phyloP scores from a whole-genome alignment of 2,113 vertebrate species.

The Labeo catla region DNA sequence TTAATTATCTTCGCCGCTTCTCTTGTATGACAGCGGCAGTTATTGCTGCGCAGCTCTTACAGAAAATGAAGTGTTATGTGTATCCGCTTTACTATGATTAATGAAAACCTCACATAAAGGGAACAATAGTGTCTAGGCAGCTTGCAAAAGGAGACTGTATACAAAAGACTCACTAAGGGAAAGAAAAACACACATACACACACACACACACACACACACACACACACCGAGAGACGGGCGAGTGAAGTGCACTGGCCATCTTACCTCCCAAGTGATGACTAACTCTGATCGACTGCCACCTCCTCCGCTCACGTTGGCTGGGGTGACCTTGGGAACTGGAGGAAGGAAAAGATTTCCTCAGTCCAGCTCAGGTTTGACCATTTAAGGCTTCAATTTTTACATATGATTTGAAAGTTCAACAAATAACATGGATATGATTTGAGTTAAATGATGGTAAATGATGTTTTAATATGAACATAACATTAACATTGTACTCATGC shows the following conservation, averaged over 20 bases:
- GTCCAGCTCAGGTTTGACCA: constrained; percentile 3
- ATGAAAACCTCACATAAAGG: constrained; percentile 28
- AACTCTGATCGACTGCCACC: constrained; percentile 96
- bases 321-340: constrained; percentile 93
- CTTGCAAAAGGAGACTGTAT: constrained; percentile 30
- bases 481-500: no score
- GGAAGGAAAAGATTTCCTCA: constrained; percentile 36
- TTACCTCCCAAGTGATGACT: constrained; percentile 99
- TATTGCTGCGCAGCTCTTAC: constrained; percentile 23
- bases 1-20: constrained; percentile 28
- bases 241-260: constrained; percentile 51
- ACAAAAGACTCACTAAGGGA: constrained; percentile 20
- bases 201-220: constrained; percentile 11
- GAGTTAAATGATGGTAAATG: background rate
- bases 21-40: constrained; percentile 25
- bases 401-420: background rate
- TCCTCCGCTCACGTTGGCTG: constrained; percentile 94
- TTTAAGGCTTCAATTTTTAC: background rate
- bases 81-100: constrained; percentile 28
- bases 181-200: background rate
- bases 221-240: background rate
- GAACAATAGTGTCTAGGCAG: constrained; percentile 24
- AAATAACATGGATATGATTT: background rate
- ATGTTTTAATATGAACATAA: background rate
- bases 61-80: constrained; percentile 31